phyloP scores from a whole-genome alignment of 2,888 invertebrate species.

The Dromius quadrimaculatus region DNA sequence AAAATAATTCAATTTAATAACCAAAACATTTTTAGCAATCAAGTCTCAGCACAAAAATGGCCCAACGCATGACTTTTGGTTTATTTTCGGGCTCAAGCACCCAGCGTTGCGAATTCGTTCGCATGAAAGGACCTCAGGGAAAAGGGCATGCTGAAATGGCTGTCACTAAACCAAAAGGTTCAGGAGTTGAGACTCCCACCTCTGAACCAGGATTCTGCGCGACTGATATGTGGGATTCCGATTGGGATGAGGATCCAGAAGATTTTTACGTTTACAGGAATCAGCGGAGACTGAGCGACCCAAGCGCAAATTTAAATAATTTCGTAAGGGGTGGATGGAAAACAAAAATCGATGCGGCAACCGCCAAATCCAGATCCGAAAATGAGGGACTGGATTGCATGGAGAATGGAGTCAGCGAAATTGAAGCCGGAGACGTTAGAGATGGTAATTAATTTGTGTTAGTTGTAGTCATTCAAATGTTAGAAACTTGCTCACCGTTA shows the following conservation, averaged over 20 bases:
- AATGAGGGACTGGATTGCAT: conserved; percentile 91
- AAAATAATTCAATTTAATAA: background rate
- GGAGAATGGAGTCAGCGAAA: conserved; percentile 87
- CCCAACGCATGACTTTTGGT: conserved; percentile 95
- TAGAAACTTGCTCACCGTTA: conserved; percentile 33
- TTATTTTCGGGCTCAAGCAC: conserved; percentile 81
- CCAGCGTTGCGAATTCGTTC: conserved; percentile 95
- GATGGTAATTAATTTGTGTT: conserved; percentile 76
- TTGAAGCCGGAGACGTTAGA: conserved; percentile 92
- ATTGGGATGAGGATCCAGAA: conserved; percentile 90
- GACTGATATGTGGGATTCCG: conserved; percentile 90
- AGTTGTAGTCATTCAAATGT: conserved; percentile 43
- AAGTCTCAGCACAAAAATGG: conserved; percentile 93
- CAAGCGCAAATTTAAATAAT: conserved; percentile 89
- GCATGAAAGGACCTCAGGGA: conserved; percentile 97
- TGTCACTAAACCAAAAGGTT: conserved; percentile 90
- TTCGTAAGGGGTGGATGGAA: conserved; percentile 88
- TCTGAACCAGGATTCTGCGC: conserved; percentile 88
- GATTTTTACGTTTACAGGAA: conserved; percentile 80
- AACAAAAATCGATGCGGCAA: conserved; percentile 71
- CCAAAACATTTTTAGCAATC: conserved; percentile 79
- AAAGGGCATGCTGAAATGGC: conserved; percentile 99
- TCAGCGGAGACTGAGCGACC: conserved; percentile 90
- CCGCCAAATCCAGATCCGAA: conserved; percentile 84
- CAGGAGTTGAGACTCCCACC: conserved; percentile 94